phyloP scores from a whole-genome alignment of 2,888 invertebrate species.

The Zaprionus bogoriensis region DNA sequence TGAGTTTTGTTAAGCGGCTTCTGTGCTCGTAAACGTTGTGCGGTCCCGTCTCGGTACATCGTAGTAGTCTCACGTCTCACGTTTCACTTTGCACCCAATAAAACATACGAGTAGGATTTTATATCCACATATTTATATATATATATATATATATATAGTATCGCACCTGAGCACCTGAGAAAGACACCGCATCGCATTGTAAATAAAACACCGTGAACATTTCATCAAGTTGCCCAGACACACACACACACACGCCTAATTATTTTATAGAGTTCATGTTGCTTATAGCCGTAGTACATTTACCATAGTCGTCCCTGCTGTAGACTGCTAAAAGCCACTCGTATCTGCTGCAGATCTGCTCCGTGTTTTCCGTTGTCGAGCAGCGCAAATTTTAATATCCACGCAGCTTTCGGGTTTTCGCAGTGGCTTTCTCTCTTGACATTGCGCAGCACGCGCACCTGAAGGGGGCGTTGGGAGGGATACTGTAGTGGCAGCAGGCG shows the following conservation, averaged over 20 bases:
- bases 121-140: background rate
- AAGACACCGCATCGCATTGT: too few species aligned
- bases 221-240: conserved; percentile 36
- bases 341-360: too few species aligned
- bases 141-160: too few species aligned
- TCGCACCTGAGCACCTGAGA: too few species aligned
- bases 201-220: conserved; percentile 50
- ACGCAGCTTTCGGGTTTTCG: conserved; percentile 40
- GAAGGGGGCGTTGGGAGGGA: background rate
- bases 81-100: background rate
- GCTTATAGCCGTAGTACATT: conserved; percentile 24
- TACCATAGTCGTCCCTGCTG: too few species aligned
- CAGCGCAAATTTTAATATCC: conserved; percentile 61
- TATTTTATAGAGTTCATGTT: conserved; percentile 68
- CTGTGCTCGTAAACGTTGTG: conserved; percentile 39
- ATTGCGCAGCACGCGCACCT: conserved; percentile 39
- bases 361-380: conserved; percentile 19
- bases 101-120: background rate
- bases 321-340: too few species aligned
- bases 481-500: background rate
- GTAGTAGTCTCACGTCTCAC: background rate
- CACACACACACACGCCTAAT: conserved; percentile 53
- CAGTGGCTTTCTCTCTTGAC: conserved; percentile 60
- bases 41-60: conserved; percentile 19
- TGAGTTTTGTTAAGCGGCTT: conserved; percentile 58